phyloP scores from a whole-genome alignment of 2,797 vertebrate genomes.

The Gadopsis marmoratus region DNA sequence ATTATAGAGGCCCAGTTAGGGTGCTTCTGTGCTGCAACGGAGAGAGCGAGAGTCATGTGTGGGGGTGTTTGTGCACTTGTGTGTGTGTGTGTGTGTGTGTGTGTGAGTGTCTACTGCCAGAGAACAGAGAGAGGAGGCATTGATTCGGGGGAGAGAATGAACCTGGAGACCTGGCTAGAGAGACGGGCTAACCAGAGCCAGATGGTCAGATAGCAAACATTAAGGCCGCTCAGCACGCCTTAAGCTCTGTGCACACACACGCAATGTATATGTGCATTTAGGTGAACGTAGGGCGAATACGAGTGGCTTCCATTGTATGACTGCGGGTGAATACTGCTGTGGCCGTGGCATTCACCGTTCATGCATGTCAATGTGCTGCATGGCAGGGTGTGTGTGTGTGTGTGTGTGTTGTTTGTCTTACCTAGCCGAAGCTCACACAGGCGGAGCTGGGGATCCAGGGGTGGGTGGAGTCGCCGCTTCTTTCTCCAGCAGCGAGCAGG shows the following conservation, averaged over 20 bases:
- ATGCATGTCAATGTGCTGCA: constrained; percentile 12
- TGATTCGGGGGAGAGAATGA: constrained; percentile 78
- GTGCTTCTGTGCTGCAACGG: constrained; percentile 70
- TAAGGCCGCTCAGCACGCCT: constrained; percentile 48
- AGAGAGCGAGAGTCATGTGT: constrained; percentile 53
- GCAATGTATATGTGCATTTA: not conserved
- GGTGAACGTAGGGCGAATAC: not conserved
- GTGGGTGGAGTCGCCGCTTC: constrained; percentile 94
- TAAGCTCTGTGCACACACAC: constrained; percentile 21
- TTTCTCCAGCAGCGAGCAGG: constrained; percentile 98
- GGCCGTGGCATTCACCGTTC: constrained; percentile 4
- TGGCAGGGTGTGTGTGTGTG: not conserved
- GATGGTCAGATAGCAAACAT: constrained; percentile 75
- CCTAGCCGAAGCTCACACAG: constrained; percentile 96
- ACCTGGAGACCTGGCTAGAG: constrained; percentile 78
- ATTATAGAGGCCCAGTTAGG: constrained; percentile 84
- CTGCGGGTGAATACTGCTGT: not conserved
- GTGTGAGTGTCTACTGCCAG: constrained; percentile 49
- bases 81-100: constrained; percentile 33
- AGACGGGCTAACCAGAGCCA: constrained; percentile 80
- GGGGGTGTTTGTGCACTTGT: constrained; percentile 51
- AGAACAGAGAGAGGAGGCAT: constrained; percentile 76
- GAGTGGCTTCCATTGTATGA: not conserved
- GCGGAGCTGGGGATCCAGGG: constrained; percentile 95
- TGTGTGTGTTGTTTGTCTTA: constrained; percentile 72